phyloP scores from a whole-genome alignment of 2,797 vertebrate species.

The Aeoliscus strigatus region DNA sequence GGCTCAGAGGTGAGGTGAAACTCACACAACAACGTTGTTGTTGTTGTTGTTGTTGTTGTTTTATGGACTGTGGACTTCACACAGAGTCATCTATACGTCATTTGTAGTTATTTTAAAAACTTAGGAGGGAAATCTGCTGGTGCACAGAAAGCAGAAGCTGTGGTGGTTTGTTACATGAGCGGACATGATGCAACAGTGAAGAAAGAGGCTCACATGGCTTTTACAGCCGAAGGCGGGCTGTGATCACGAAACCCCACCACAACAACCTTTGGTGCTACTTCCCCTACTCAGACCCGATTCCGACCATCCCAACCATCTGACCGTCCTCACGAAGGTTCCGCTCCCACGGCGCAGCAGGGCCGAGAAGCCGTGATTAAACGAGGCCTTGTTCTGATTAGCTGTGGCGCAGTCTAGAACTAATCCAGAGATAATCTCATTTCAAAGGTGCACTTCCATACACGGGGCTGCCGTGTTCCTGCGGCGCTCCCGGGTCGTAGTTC shows the following conservation, averaged over 20 bases:
- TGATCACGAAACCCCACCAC: not conserved
- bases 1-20: slow-evolving; percentile 85
- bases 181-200: slow-evolving; percentile 19
- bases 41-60: no score
- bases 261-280: not conserved
- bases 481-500: not conserved
- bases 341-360: not conserved
- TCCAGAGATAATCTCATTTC: slow-evolving; percentile 64
- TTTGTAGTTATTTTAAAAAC: no score
- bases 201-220: slow-evolving; percentile 10
- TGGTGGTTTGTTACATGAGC: slow-evolving; percentile 10
- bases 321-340: not conserved
- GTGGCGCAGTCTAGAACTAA: slow-evolving; percentile 44
- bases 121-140: not conserved
- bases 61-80: no score
- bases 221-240: not conserved
- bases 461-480: not conserved
- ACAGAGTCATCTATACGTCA: no score
- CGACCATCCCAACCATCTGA: not conserved
- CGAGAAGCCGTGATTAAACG: slow-evolving; percentile 11
- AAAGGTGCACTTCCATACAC: slow-evolving; percentile 32
- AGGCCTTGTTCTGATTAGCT: slow-evolving; percentile 22
- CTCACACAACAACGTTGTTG: not conserved
- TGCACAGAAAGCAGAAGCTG: slow-evolving; percentile 14
- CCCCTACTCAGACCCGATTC: not conserved